A percentile compares a stretch with the other conserved stretches of the same genome.
Conservation (phyloP, 2,888 invertebrate genomes). For the Papilio elwesi region DNA sequence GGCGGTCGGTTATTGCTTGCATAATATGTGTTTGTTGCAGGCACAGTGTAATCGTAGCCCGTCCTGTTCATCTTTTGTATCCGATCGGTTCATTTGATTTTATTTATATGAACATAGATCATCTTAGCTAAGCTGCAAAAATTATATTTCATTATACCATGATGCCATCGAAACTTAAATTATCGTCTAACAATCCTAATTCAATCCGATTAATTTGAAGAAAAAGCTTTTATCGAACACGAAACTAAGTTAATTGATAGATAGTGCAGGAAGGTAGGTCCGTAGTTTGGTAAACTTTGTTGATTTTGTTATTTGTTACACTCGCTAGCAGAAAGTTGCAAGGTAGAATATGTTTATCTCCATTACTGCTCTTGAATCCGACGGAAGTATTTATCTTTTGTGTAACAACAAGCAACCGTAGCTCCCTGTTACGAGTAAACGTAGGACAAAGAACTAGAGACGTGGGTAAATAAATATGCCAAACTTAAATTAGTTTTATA, state of each 20-base stretch:
- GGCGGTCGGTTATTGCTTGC: conserved; percentile 76
- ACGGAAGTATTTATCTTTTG: conserved; percentile 75
- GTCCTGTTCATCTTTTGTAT: conserved; percentile 82
- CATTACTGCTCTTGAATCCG: conserved; percentile 74
- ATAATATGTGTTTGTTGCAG: conserved; percentile 77
- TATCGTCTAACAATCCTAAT: neutral
- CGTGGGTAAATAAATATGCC: conserved; percentile 70
- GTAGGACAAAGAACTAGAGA: conserved; percentile 74
- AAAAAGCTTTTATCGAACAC: conserved; percentile 44
- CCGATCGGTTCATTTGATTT: conserved; percentile 78
- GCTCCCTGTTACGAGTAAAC: conserved; percentile 56
- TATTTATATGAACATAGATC: conserved; percentile 54
- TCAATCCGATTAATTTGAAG: conserved; percentile 29
- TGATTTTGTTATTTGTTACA: conserved; percentile 73
- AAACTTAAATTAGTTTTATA: conserved; percentile 68
- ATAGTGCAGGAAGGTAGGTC: conserved; percentile 52
- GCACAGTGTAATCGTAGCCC: conserved; percentile 81
- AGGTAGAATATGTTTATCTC: conserved; percentile 75
- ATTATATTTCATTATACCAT: conserved; percentile 46
- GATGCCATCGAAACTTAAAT: conserved; percentile 59
- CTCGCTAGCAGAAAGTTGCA: conserved; percentile 68
- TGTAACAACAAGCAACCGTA: conserved; percentile 67
- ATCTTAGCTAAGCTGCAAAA: conserved; percentile 27
- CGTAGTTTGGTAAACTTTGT: conserved; percentile 61
- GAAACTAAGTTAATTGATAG: conserved; percentile 43